Percentiles rank a stretch among this genome's conserved stretches.
Conservation (phyloP, 1,140 invertebrate species). For the Sycophaga agraensis region DNA sequence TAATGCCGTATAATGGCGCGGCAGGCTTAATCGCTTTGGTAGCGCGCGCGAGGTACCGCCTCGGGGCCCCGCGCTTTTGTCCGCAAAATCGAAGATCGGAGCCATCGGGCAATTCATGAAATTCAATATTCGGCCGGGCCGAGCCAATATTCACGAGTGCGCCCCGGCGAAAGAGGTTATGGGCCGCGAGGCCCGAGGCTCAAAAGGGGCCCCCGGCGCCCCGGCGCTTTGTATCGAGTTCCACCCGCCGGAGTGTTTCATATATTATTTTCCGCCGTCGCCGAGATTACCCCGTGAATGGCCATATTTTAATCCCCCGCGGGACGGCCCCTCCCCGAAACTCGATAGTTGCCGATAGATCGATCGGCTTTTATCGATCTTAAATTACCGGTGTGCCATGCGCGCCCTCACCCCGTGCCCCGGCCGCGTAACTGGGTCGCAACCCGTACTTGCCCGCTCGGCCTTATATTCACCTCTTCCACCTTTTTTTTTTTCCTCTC, state of each 20-base stretch:
- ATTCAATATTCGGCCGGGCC: constrained; percentile 44
- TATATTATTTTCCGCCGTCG: constrained; percentile 54
- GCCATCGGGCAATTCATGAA: constrained; percentile 50
- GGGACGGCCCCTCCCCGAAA: constrained; percentile 45
- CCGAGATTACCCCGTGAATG: constrained; percentile 52
- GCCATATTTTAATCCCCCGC: constrained; percentile 54
- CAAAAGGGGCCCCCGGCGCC: constrained; percentile 25
- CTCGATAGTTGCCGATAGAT: constrained; percentile 49
- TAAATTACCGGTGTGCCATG: constrained; percentile 52
- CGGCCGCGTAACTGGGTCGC: constrained; percentile 17
- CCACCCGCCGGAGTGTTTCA: constrained; percentile 35
- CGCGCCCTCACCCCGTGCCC: no score
- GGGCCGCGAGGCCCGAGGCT: constrained; percentile 34
- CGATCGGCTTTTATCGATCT: constrained; percentile 53
- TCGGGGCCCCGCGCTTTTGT: background rate
- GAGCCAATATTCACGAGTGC: background rate
- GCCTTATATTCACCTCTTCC: background rate
- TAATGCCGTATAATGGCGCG: constrained; percentile 42
- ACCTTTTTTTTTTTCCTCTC: no score
- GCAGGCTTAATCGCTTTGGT: constrained; percentile 49
- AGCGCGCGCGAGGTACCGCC: no score
- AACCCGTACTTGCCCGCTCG: background rate
- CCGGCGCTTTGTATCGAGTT: constrained; percentile 54
- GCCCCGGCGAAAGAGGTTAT: background rate
- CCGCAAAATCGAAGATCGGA: constrained; percentile 45